Conservation (phyloP, 92 coral and sea anemone species). For the Parazoanthus swiftii region DNA sequence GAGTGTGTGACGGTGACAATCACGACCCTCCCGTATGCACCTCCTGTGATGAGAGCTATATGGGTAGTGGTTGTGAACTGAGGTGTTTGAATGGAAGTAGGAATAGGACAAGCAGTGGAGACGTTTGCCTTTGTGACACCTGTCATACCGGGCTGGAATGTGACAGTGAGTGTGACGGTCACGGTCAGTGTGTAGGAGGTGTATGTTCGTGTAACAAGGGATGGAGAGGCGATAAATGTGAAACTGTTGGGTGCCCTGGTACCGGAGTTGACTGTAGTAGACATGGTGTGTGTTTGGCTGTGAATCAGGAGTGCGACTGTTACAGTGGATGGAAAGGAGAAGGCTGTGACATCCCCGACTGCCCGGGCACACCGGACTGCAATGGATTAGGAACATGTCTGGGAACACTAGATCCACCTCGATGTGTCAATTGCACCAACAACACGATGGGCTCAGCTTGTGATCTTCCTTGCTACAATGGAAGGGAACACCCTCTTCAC, state of each 20-base stretch:
- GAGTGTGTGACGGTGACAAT: constrained; percentile 59
- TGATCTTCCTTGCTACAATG: constrained; percentile 66
- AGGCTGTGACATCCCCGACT: constrained; percentile 65
- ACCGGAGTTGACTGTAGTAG: constrained; percentile 58
- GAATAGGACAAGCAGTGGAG: constrained; percentile 20
- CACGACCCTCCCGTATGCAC: constrained; percentile 67
- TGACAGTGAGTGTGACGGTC: constrained; percentile 60
- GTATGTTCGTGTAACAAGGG: constrained; percentile 58
- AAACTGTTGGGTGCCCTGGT: constrained; percentile 68
- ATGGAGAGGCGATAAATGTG: constrained; percentile 69
- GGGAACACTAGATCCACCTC: constrained; percentile 61
- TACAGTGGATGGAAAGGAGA: constrained; percentile 65
- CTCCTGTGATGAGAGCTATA: constrained; percentile 57
- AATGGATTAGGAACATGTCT: constrained; percentile 55
- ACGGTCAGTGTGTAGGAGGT: constrained; percentile 56
- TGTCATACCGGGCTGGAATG: constrained; percentile 70
- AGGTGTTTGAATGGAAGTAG: constrained; percentile 58
- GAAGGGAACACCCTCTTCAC: constrained; percentile 58
- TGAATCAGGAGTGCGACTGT: constrained; percentile 70
- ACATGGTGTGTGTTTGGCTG: constrained; percentile 61
- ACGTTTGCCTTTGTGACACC: constrained; percentile 52
- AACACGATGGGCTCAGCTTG: constrained; percentile 68
- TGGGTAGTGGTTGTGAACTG: constrained; percentile 62
- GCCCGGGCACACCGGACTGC: constrained; percentile 73
- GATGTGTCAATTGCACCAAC: constrained; percentile 62